Percentiles rank a stretch among this genome's conserved stretches.
Evolutionary conservation across 92 coral and sea anemone genomes (phyloP).

Genomic region (Epizoanthus ramosus): DNA sequence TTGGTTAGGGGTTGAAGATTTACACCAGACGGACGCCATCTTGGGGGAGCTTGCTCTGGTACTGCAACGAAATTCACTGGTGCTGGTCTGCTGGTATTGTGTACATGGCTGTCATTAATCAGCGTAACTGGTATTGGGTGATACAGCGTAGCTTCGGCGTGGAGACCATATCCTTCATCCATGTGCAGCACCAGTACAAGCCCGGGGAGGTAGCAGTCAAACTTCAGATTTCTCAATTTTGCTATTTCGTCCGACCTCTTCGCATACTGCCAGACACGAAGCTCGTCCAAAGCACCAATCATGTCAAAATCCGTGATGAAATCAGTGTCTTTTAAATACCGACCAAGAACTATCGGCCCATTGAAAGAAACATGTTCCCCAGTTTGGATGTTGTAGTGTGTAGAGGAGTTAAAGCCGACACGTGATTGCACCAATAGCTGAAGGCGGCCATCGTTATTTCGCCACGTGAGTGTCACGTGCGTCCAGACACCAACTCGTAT

Average conservation of each 20-base stretch:
- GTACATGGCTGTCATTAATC: background rate
- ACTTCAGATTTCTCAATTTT: slow-evolving; percentile 32
- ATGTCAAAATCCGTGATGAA: slow-evolving; percentile 27
- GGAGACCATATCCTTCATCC: slow-evolving; percentile 67
- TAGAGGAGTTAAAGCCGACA: slow-evolving; percentile 2
- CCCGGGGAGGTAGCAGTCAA: slow-evolving; percentile 52
- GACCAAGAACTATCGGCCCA: slow-evolving; percentile 54
- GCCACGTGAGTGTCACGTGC: slow-evolving; percentile 62
- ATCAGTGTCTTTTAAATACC: slow-evolving; percentile 26
- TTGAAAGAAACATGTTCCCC: slow-evolving; percentile 46
- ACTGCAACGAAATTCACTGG: slow-evolving; percentile 34
- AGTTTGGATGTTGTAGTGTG: slow-evolving; percentile 54
- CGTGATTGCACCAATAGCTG: slow-evolving; percentile 40
- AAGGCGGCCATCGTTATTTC: slow-evolving; percentile 68
- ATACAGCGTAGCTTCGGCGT: slow-evolving; percentile 48
- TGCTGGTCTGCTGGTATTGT: background rate
- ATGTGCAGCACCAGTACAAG: slow-evolving; percentile 52
- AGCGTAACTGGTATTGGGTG: slow-evolving; percentile 7
- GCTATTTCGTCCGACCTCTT: slow-evolving; percentile 48
- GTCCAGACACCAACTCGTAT: slow-evolving; percentile 53
- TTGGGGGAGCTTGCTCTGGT: slow-evolving; percentile 35
- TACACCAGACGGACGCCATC: slow-evolving; percentile 71
- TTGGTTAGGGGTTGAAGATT: slow-evolving; percentile 51
- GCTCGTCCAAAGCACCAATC: slow-evolving; percentile 56
- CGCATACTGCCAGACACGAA: slow-evolving; percentile 71